phyloP scores from a whole-genome alignment of 2,113 vertebrate species.

The Gymnogyps californianus region DNA sequence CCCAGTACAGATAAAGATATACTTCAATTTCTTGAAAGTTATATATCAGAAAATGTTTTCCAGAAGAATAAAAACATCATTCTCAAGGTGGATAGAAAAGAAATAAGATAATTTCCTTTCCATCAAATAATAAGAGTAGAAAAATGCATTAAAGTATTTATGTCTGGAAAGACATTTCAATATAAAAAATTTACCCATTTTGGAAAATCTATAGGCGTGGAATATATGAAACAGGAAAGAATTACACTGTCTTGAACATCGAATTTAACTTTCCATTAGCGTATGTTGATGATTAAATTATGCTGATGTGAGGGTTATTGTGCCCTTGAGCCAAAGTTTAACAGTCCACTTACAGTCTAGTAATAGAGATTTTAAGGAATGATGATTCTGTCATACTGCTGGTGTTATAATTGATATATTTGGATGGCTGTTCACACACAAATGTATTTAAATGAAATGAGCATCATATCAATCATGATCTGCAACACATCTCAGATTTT shows the following conservation, averaged over 20 bases:
- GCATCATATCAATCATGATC: constrained; percentile 39
- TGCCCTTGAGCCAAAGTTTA: constrained; percentile 70
- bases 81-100: background rate
- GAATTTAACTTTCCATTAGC: constrained; percentile 71
- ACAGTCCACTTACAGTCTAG: constrained; percentile 59
- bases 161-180: constrained; percentile 21
- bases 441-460: constrained; percentile 64
- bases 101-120: constrained; percentile 29
- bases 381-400: constrained; percentile 57
- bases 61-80: background rate
- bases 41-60: constrained; percentile 25
- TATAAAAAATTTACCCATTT: constrained; percentile 50
- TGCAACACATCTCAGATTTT: constrained; percentile 13
- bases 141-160: constrained; percentile 42
- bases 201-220: constrained; percentile 45
- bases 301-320: constrained; percentile 63
- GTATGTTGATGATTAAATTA: constrained; percentile 68
- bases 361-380: constrained; percentile 67
- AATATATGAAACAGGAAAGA: constrained; percentile 23
- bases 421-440: constrained; percentile 44
- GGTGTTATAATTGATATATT: constrained; percentile 41
- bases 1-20: background rate
- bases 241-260: constrained; percentile 42
- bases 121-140: constrained; percentile 13
- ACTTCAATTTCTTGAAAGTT: background rate